Base-by-base conservation (phyloP, 2,797 vertebrate genomes). In the Staurois parvus region DNA sequence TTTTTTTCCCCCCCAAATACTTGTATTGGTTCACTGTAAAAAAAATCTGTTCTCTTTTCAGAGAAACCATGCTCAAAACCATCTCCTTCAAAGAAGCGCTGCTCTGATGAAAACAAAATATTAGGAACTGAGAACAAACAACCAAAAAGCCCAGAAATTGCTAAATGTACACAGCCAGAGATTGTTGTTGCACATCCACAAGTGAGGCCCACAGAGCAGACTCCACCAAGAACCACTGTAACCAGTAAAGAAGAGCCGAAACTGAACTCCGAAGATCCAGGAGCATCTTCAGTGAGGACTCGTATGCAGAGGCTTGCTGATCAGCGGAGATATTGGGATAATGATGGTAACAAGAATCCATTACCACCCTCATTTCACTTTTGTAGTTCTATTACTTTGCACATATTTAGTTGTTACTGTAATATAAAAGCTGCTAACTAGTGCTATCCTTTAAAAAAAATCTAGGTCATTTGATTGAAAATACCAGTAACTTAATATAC, bases 21-120 rank as follows among this genome's bases (percentile, higher is more conserved):
- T 9, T 1, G 1, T 56, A 12, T 59, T 9, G 21, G 19, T n/a
- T 24, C 4, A n/a, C 21, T 7, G 19, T 9, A 45, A 37, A 32
- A 37, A 32, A 37, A 37, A 37, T 37, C 37, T 10, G 37, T 37
- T 37, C 37, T 37, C 37, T 37, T 37, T 37, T 37, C 85, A 94
- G 95, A 81, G 52, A 97, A 96, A 89, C 88, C 92, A 9, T 92
- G 94, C 62, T 92, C 95, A 80, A 99, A 98, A 78, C 97, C 96
- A 0, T 99, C 96, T 13, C 96, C 97, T 15, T 97, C 97, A 19
- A 99, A 99, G 90, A 96, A 96, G 37, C 94, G 90, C 29, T 97
- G 98, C 89, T 97, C 98, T 15, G 93, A 91, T 59, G 90, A 93
- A 37, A 88, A 87, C 13, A 89, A 91, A 21, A 40, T 88, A 80